Evolutionary conservation across 2,888 invertebrate genomes (phyloP), one percentile per base, ranked within the genome.

Genomic region (Ophion ventricosus): DNA sequence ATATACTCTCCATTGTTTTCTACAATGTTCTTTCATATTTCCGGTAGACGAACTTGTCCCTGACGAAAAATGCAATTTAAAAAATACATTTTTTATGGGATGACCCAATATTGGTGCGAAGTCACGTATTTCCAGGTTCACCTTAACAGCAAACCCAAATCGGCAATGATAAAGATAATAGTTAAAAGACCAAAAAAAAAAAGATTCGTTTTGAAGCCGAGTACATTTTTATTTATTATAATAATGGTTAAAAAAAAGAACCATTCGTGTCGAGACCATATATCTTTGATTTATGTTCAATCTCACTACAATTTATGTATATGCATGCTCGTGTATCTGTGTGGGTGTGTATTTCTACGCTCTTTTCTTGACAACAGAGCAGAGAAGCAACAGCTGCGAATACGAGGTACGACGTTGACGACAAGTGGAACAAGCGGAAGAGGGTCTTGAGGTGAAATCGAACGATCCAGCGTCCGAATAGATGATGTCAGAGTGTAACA

Each of bases 311-410:
- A 20, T 66, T 43, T 25, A 59, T 57, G 43, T n/a, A 40, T 23
- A 57, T 11, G 40, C 35, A 4, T 67, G 57, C 66, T 2, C 56
- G 54, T 64, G 54, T 10, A 10, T 20, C 54, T 7, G 29, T 23
- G 20, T 8, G 20, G n/a, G 17, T 40, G 26, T 49, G 17, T 74
- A 43, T 61, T 43, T 77, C 64, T n/a, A 49, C 40, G 77, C 72
- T 61, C 67, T 77, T 77, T 83, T 57, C 76, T 77, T 77, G 76
- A 77, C 77, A 77, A 83, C 67, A 80, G 43, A 25, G 66, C 67
- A 73, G 63, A 76, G 49, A 61, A 80, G 83, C 80, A 83, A 83
- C 83, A 83, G 83, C 83, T 83, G 83, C 56, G 80, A 73, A 72
- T 80, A 83, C 80, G 83, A 80, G 83, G 76, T 56, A 76, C 72